A percentile compares a stretch with the other conserved stretches of the same genome.
phyloP scores from a whole-genome alignment of 2,888 invertebrate genomes.

The Allacma fusca region DNA sequence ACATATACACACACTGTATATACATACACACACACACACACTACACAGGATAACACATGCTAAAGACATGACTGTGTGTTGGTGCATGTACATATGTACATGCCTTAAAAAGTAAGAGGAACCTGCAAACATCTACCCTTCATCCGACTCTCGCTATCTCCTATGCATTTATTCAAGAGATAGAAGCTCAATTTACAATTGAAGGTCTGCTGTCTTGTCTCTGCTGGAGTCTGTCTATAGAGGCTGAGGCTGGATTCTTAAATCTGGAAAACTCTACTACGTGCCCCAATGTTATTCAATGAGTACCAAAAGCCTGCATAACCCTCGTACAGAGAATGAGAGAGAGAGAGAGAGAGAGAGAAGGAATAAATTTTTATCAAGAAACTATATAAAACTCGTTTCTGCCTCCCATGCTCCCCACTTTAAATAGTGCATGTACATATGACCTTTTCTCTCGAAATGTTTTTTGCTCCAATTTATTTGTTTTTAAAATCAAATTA shows the following conservation, averaged over 20 bases:
- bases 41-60: background rate
- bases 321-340: background rate
- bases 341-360: slow-evolving; percentile 15
- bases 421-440: background rate
- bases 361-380: slow-evolving; percentile 17
- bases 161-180: slow-evolving; percentile 41
- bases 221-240: slow-evolving; percentile 40
- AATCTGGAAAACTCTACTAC: slow-evolving; percentile 39
- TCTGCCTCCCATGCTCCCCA: background rate
- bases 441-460: background rate
- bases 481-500: background rate
- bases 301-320: background rate
- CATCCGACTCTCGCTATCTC: background rate
- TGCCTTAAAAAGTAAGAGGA: background rate
- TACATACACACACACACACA: slow-evolving; percentile 5
- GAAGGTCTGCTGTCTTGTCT: slow-evolving; percentile 43
- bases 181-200: slow-evolving; percentile 37
- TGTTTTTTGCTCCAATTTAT: background rate
- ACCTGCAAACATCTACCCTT: background rate
- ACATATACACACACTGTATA: no score
- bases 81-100: no score
- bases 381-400: slow-evolving; percentile 34
- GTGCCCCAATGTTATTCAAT: slow-evolving; percentile 6
- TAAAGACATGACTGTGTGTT: no score
- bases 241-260: slow-evolving; percentile 33